These are phyloP conservation scores for Leguminivora glycinivorella DNA, from an alignment of 1,140 invertebrate genomes.

Conservation along the genomic window DNA sequence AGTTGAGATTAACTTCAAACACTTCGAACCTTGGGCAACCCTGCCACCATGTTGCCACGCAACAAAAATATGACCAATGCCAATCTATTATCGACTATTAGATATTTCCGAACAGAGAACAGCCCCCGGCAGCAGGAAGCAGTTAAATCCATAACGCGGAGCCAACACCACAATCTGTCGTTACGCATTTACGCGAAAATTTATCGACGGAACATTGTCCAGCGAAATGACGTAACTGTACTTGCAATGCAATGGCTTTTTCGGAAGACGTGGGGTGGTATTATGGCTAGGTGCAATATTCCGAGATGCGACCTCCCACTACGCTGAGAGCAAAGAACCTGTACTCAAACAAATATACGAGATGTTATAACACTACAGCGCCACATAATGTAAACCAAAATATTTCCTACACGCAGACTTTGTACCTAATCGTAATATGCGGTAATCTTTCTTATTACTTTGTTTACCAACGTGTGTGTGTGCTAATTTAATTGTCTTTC, in stretches of 20 bases:
- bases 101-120: constrained; percentile 10
- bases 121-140: constrained; percentile 18
- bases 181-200: constrained; percentile 10
- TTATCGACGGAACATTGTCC: constrained; percentile 7
- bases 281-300: background rate
- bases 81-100: constrained; percentile 31
- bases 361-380: background rate
- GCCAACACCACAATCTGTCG: constrained; percentile 22
- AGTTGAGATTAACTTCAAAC: too few species aligned
- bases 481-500: too few species aligned
- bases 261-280: background rate
- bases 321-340: background rate
- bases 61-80: constrained; percentile 43
- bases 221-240: background rate
- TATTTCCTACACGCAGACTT: background rate
- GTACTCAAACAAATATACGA: background rate
- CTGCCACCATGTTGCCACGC: background rate
- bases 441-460: background rate
- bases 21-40: background rate
- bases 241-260: background rate
- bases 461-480: background rate
- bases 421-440: too few species aligned
- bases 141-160: constrained; percentile 16
- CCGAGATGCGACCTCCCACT: background rate
- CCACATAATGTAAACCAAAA: background rate